phyloP scores from a whole-genome alignment of 2,797 vertebrate species.

The Trichosurus vulpecula region DNA sequence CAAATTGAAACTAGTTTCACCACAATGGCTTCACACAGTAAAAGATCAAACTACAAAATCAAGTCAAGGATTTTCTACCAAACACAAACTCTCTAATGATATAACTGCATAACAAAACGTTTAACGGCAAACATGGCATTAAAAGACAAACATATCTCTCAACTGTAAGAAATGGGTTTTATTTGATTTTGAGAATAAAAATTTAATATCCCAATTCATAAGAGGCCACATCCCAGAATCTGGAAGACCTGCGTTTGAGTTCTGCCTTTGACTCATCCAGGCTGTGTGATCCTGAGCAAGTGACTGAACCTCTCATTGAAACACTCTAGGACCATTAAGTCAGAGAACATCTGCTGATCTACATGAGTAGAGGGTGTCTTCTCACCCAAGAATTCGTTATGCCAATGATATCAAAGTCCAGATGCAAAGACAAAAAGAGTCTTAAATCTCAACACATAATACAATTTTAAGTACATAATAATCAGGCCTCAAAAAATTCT shows the following conservation, averaged over 20 bases:
- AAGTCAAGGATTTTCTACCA: conserved; percentile 8
- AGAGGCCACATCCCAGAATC: too few species aligned
- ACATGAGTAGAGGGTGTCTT: not conserved
- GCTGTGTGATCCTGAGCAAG: not conserved
- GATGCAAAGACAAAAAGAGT: not conserved
- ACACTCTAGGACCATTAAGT: not conserved
- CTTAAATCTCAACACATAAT: not conserved
- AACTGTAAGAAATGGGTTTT: conserved; percentile 32
- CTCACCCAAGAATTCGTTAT: not conserved
- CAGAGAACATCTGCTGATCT: not conserved
- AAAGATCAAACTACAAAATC: conserved; percentile 25
- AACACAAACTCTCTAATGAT: conserved; percentile 29
- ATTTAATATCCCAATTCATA: too few species aligned
- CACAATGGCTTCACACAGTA: not conserved
- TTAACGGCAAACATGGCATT: not conserved
- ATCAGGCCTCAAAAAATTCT: not conserved
- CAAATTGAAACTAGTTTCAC: conserved; percentile 16
- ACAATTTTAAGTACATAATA: not conserved
- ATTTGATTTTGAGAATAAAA: not conserved
- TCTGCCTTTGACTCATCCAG: not conserved
- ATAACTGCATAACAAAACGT: conserved; percentile 33
- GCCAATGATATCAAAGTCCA: not conserved
- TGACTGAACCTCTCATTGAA: not conserved
- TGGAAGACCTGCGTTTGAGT: not conserved
- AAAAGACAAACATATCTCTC: conserved; percentile 21